These are phyloP conservation scores for Callorhinus ursinus DNA, from an alignment of 2,113 vertebrate species.

Conservation along the genomic window DNA sequence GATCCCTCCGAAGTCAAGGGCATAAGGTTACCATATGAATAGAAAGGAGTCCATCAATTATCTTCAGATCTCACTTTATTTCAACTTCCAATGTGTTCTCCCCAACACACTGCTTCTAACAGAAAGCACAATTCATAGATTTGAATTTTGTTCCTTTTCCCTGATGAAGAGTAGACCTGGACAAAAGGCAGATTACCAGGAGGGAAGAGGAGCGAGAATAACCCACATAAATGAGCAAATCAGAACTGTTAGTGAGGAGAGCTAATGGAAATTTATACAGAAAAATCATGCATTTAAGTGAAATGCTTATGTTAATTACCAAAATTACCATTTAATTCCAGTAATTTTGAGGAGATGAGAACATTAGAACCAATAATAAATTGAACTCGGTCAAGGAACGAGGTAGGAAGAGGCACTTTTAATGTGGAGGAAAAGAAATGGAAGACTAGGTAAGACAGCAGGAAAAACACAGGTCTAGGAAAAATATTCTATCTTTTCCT, in stretches of 20 bases:
- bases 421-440: constrained; percentile 28
- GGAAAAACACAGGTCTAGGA: neutral
- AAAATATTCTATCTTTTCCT: neutral
- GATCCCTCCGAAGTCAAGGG: neutral
- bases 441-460: neutral
- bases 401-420: constrained; percentile 57
- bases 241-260: neutral
- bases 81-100: neutral
- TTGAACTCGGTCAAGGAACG: neutral
- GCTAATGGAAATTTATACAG: neutral
- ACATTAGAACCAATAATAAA: neutral
- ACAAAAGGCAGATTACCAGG: neutral
- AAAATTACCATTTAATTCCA: neutral
- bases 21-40: neutral
- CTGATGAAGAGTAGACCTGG: neutral
- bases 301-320: neutral
- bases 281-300: too few relatives aligned
- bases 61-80: constrained; percentile 20
- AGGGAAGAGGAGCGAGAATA: neutral
- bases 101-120: neutral
- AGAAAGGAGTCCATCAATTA: neutral
- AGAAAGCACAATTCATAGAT: neutral
- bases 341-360: neutral
- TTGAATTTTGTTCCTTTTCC: neutral
- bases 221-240: neutral